Evolutionary conservation across 2,113 vertebrate species (phyloP).

Genomic region (Mohoua ochrocephala): DNA sequence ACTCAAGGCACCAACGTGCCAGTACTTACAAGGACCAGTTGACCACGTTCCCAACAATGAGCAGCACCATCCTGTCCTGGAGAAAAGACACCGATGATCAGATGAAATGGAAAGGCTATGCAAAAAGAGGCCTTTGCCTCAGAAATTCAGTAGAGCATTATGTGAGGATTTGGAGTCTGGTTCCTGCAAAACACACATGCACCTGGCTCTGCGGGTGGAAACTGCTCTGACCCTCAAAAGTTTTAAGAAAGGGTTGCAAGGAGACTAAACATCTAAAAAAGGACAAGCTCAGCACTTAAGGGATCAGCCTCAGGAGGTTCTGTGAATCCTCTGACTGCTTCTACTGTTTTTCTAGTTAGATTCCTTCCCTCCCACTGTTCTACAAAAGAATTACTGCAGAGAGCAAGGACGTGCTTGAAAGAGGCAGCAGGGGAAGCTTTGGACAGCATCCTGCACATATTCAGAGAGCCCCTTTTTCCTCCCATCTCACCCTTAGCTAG

Average conservation of each 20-base stretch:
- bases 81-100: neutral
- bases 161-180: neutral
- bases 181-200: neutral
- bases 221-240: neutral
- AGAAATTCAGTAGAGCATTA: neutral
- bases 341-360: neutral
- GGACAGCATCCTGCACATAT: neutral
- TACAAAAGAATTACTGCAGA: neutral
- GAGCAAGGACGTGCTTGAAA: neutral
- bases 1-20: neutral
- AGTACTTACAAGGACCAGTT: conserved; percentile 83
- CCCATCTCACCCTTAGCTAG: neutral
- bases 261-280: neutral
- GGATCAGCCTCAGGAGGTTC: neutral
- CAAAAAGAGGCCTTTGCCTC: neutral
- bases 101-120: neutral
- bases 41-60: conserved; percentile 76
- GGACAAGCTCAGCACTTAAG: neutral
- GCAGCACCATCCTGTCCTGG: conserved; percentile 82
- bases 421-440: neutral
- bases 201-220: neutral
- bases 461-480: neutral
- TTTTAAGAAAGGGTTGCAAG: neutral
- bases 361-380: neutral
- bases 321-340: neutral